Base-by-base conservation (phyloP, 2,113 vertebrate genomes). In the Gulo gulo region DNA sequence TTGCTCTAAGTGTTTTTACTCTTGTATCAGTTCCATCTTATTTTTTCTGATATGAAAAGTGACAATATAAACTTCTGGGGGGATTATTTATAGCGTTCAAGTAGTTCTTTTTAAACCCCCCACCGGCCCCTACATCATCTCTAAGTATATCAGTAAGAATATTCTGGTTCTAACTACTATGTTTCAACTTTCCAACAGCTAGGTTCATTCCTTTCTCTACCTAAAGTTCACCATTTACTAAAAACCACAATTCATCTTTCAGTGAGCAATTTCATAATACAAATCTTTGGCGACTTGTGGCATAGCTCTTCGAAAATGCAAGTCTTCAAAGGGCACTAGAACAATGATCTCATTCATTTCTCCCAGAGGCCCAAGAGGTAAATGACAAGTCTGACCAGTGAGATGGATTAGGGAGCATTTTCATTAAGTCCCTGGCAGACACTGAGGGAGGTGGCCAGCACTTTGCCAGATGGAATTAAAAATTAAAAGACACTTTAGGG, bases 361-460 rank as follows among this genome's bases (percentile, higher is more conserved):
- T 67, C 39, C 87, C 21, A 34, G 57, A 85, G 20, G 3, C 23
- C 63, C 36, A 39, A 85, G 79, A 81, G 57, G 65, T 81, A 95
- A 94, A 71, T 36, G 90, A 36, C 47, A 94, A 67, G 20, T 81
- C 8, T 91, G 52, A 88, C 45, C 71, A 45, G 7, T 12, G 31
- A 85, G 63, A 91, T 85, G 65, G 71, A 78, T 97, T 96, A 88
- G 39, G 63, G 78, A 61, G 42, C 29, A 65, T 81, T 91, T 95
- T 96, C 63, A 88, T 80, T 76, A 95, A 80, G 47, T 73, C 36
- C 23, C 0, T n/a, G 26, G 63, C 90, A 81, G 91, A 88, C 57
- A 85, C 63, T 15, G 21, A 88, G 76, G 67, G 81, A 95, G 76
- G 23, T 80, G 34, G 36, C 82, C 76, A 63, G 65, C 42, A 31